Conservation (phyloP, 2,797 vertebrate species). For the Enoplosus armatus region DNA sequence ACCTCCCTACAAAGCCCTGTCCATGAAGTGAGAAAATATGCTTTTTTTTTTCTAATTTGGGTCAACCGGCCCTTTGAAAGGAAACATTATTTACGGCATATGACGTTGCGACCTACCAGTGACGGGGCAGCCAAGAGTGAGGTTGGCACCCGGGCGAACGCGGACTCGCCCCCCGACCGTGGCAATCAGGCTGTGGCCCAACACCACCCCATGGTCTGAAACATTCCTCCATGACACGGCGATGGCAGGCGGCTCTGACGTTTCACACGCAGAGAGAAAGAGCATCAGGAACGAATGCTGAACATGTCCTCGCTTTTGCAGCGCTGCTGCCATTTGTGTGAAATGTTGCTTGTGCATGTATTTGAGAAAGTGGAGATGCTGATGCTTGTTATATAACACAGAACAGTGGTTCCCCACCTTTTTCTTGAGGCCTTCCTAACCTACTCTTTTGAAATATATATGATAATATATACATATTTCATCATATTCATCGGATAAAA, state of each 20-base stretch:
- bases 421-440: too few species aligned
- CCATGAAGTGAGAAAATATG: not conserved
- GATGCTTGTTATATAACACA: not conserved
- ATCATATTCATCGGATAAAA: too few species aligned
- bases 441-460: too few species aligned
- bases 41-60: not conserved
- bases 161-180: constrained; percentile 85
- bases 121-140: constrained; percentile 88
- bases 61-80: not conserved
- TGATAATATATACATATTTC: too few species aligned
- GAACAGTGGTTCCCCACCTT: too few species aligned
- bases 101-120: constrained; percentile 83
- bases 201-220: constrained; percentile 68
- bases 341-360: not conserved
- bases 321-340: not conserved
- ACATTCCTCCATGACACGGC: constrained; percentile 78
- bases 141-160: constrained; percentile 76
- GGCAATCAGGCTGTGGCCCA: constrained; percentile 70
- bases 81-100: not conserved
- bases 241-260: constrained; percentile 88
- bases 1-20: too few species aligned
- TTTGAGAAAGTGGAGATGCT: not conserved
- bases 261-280: constrained; percentile 35
- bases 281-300: not conserved
- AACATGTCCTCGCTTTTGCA: not conserved